Evolutionary conservation across 23 tunicate genomes (phyloP), one percentile per base, ranked within the genome.

Genomic region (Ascidia mentula): DNA sequence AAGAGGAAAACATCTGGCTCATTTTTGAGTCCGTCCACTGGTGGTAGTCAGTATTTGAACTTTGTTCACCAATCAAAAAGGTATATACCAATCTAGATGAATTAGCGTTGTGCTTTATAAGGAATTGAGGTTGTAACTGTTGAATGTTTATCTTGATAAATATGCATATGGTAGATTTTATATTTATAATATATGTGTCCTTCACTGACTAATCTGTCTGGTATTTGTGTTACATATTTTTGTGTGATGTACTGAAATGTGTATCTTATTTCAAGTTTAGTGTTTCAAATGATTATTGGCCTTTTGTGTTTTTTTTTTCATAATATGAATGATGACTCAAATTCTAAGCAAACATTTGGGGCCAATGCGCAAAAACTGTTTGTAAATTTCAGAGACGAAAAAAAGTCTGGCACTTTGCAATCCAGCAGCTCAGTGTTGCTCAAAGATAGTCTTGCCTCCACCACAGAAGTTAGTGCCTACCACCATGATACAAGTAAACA

Each of bases 11-110:
- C 22, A 9, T 53, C 65, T 9, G 65, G 65, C 13, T 53, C 65
- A 53, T 53, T 53, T 53, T 53, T 53, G 24, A 53, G 24, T 9
- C 65, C 65, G 22, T 53, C 65, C 22, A 28, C 65, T 53, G 65
- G 28, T 5, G 65, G 65, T 3, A 53, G 24, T 28, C 65, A 53
- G 65, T 53, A 53, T 53, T 53, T 53, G 24, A 53, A 9, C 13
- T 53, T 53, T 9, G 65, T 53, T 53, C 65, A 53, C 65, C 65
- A 53, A 53, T 53, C 65, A 6, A 53, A 53, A 53, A 6, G 65
- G 65, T 53, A 3, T 5, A 28, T 9, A 53, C 13, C 22, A 53
- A 53, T 42, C 53, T 42, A 42, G 53, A 42, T n/a, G n/a, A n/a
- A n/a, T n/a, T n/a, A n/a, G n/a, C n/a, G n/a, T n/a, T n/a, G n/a